phyloP scores from a whole-genome alignment of 2,888 invertebrate species.

The Tanytarsus gracilentus region DNA sequence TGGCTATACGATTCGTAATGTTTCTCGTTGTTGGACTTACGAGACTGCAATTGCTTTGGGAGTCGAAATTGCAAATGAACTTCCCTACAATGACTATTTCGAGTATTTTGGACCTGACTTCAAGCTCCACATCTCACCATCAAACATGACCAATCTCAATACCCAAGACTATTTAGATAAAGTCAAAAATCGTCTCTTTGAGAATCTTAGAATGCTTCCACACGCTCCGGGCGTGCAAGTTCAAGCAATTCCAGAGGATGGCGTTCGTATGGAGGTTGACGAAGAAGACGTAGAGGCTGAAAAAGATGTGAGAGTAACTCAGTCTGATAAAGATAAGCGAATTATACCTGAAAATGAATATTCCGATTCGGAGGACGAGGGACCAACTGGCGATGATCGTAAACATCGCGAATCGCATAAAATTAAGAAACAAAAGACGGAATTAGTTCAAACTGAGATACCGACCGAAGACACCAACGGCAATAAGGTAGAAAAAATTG shows the following conservation, averaged over 20 bases:
- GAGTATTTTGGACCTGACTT: conserved; percentile 99
- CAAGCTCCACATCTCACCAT: conserved; percentile 96
- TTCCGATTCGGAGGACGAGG: conserved; percentile 89
- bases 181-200: conserved; percentile 86
- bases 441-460: not conserved
- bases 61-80: conserved; percentile 93
- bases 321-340: conserved; percentile 78
- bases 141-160: conserved; percentile 99
- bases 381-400: conserved; percentile 49
- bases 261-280: conserved; percentile 43
- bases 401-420: conserved; percentile 51
- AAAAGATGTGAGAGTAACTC: conserved; percentile 81
- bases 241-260: conserved; percentile 43
- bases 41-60: conserved; percentile 96
- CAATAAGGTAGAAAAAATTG: conserved; percentile 6
- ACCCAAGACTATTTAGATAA: conserved; percentile 96
- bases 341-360: conserved; percentile 93
- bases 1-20: conserved; percentile 97
- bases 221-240: conserved; percentile 79
- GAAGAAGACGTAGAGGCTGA: conserved; percentile 89
- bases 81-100: conserved; percentile 99
- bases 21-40: conserved; percentile 98
- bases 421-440: conserved; percentile 34
- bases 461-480: too few species aligned
- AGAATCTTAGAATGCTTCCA: conserved; percentile 93